Percentiles rank a stretch among this genome's conserved stretches.
These are phyloP conservation scores for Sylvilagus floridanus DNA, from an alignment of 2,797 vertebrate genomes.

Conservation along the genomic window DNA sequence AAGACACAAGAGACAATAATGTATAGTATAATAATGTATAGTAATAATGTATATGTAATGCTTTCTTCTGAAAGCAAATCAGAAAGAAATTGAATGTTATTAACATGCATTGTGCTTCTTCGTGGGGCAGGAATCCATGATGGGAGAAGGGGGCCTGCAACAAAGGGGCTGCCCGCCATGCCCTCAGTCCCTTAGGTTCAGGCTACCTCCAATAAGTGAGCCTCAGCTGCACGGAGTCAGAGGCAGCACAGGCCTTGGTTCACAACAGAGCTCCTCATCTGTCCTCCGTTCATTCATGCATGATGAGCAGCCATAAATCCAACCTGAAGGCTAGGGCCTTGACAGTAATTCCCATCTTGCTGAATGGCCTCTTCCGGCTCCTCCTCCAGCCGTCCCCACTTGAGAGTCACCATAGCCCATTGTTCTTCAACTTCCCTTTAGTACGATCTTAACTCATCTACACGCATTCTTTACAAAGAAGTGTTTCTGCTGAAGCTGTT, in stretches of 20 bases:
- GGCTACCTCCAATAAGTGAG: not conserved
- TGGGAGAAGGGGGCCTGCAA: not conserved
- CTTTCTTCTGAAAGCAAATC: constrained; percentile 45
- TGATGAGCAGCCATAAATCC: constrained; percentile 28
- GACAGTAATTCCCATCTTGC: not conserved
- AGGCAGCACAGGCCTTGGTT: constrained; percentile 30
- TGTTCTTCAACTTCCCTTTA: constrained; percentile 3
- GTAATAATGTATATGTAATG: too few species aligned
- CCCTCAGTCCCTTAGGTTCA: not conserved
- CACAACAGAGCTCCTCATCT: not conserved
- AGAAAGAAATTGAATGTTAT: constrained; percentile 27
- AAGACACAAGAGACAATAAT: not conserved
- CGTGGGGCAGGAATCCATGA: too few species aligned
- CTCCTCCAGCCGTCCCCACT: not conserved
- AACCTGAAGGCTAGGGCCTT: not conserved
- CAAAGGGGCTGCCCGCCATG: not conserved
- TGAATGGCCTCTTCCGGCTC: not conserved
- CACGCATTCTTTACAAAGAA: not conserved
- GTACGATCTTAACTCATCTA: not conserved
- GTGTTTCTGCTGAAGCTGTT: not conserved
- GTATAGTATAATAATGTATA: too few species aligned
- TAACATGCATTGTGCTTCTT: not conserved
- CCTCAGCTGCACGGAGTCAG: not conserved
- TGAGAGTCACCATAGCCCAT: not conserved
- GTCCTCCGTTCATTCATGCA: not conserved